Evolutionary conservation across 2,113 vertebrate species (phyloP), one percentile per base, ranked within the genome.

Genomic region (Macrotus californicus): DNA sequence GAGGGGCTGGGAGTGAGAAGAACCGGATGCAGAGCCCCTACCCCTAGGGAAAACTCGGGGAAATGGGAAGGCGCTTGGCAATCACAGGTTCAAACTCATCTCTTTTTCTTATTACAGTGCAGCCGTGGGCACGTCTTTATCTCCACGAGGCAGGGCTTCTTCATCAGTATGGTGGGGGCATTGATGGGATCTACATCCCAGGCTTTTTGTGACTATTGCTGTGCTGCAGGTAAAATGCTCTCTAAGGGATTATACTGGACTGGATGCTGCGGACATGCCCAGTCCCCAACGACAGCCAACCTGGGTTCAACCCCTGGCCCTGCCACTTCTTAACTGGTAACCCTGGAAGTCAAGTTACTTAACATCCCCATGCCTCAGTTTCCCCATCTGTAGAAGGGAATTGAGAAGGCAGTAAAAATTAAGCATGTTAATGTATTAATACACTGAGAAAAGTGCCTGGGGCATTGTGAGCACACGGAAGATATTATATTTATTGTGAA

Each of bases 1-100:
- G 50, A 46, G 26, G 48, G 39, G 0, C 50, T 5, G 10, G 22
- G 67, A 8, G 36, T 41, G 67, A 52, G 72, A 21, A 19, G 22
- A 26, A n/a, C 36, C 0, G 0, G 50, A 11, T 1, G 5, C 64
- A 59, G 59, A 50, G 19, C 13, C 15, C 19, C 43, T 22, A 1
- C 29, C 54, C 89, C n/a, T 48, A 36, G 11, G 52, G 69, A 26
- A 41, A 22, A 31, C 34, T 31, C 26, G 16, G 29, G 48, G 39
- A 7, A 3, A 4, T 1, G 11, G 67, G n/a, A 19, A 26, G 82
- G 16, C 6, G 36, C 69, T 50, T 67, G 24, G 21, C 15, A 29
- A 18, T 52, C 16, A 24, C 59, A 66, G 26, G 21, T 12, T 66
- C 18, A 54, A 24, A 16, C 31, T 26, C 13, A 54, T 22, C 50